phyloP scores from a whole-genome alignment of 2,797 vertebrate genomes.

The Spinus olivaceus region DNA sequence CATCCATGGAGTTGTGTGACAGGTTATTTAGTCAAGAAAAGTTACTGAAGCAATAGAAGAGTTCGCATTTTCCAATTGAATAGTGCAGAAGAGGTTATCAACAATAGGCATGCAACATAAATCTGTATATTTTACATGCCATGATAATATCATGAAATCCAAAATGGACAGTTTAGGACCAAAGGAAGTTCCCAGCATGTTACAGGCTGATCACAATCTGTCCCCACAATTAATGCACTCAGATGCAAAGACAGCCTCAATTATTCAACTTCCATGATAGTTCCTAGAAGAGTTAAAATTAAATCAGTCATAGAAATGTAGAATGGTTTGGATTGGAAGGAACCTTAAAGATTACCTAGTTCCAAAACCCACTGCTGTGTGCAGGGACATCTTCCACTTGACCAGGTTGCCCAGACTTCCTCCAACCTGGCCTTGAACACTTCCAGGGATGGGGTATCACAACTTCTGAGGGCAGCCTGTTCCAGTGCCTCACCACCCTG shows the following conservation, averaged over 20 bases:
- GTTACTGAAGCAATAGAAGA: background rate
- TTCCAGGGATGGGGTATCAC: background rate
- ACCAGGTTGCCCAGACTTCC: background rate
- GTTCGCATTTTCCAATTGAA: background rate
- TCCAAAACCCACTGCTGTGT: fast-evolving
- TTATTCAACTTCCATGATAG: background rate
- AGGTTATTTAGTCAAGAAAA: background rate
- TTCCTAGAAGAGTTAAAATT: background rate
- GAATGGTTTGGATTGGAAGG: background rate
- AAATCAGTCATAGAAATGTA: background rate
- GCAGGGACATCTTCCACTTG: background rate
- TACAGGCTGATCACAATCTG: background rate
- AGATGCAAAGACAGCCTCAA: background rate
- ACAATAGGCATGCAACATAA: fast-evolving
- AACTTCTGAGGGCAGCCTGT: background rate
- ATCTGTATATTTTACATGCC: background rate
- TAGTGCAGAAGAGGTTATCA: background rate
- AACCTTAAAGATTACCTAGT: background rate
- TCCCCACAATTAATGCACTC: background rate
- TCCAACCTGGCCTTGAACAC: background rate
- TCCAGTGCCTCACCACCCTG: background rate
- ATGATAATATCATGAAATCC: background rate
- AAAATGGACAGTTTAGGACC: background rate
- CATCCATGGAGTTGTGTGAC: background rate
- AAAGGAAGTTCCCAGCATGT: background rate